A percentile compares a stretch with the other conserved stretches of the same genome.
phyloP scores from a whole-genome alignment of 2,113 vertebrate genomes.

The Hypanus sabinus region DNA sequence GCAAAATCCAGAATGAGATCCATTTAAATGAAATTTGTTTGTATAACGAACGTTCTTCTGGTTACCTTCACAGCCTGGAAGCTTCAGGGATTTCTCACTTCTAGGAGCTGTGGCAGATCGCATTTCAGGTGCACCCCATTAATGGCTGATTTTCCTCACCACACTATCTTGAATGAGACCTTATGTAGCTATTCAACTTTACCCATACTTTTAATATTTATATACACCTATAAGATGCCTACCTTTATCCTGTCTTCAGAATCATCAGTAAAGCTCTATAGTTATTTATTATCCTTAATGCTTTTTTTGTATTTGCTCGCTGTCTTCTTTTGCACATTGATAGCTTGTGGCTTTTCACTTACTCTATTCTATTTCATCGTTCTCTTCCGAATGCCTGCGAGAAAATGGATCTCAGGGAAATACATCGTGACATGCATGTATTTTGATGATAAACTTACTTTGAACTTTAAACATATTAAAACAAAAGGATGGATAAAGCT shows the following conservation, averaged over 20 bases:
- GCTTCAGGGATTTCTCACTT: not conserved
- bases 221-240: too few relatives aligned
- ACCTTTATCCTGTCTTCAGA: too few relatives aligned
- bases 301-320: too few relatives aligned
- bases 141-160: not conserved
- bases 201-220: too few relatives aligned
- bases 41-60: not conserved
- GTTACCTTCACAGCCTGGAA: not conserved
- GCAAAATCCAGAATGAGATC: not conserved
- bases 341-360: too few relatives aligned
- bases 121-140: not conserved
- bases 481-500: not conserved
- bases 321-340: too few relatives aligned
- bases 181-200: not conserved
- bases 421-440: too few relatives aligned
- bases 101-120: not conserved
- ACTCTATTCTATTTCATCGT: too few relatives aligned
- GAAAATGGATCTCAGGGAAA: not conserved
- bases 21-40: constrained; percentile 22
- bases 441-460: too few relatives aligned
- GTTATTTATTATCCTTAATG: too few relatives aligned
- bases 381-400: too few relatives aligned
- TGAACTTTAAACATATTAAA: not conserved
- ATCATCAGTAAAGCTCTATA: too few relatives aligned
- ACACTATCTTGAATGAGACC: not conserved